A percentile compares a stretch with the other conserved stretches of the same genome.
These are phyloP conservation scores for Planococcus citri DNA, from an alignment of 1,140 invertebrate genomes.

Conservation along the genomic window DNA sequence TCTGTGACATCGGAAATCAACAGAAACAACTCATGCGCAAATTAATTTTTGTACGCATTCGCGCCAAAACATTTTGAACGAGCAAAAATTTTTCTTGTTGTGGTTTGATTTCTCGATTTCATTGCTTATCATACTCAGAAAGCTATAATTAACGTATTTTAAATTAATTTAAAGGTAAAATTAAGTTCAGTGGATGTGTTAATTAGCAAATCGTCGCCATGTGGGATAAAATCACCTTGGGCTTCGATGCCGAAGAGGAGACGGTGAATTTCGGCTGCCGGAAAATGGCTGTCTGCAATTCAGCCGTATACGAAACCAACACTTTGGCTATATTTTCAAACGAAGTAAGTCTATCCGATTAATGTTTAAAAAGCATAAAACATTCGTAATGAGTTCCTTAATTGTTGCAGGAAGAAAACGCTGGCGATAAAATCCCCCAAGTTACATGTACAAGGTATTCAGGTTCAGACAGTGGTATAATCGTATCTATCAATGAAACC, in stretches of 20 bases:
- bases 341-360: not conserved
- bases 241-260: conserved; percentile 36
- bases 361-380: not conserved
- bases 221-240: conserved; percentile 32
- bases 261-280: conserved; percentile 37
- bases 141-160: too few species aligned
- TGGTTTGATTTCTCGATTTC: too few species aligned
- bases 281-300: conserved; percentile 33
- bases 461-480: not conserved
- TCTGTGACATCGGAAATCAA: too few species aligned
- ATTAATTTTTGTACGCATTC: too few species aligned
- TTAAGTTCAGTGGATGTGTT: too few species aligned
- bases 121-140: too few species aligned
- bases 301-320: conserved; percentile 34
- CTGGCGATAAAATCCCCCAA: not conserved
- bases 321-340: conserved; percentile 33
- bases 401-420: not conserved
- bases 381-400: not conserved
- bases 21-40: too few species aligned
- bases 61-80: too few species aligned
- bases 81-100: too few species aligned
- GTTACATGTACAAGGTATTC: not conserved
- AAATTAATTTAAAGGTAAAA: too few species aligned
- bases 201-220: not conserved
- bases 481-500: not conserved